Percentiles rank a stretch among this genome's conserved stretches.
Conservation (phyloP, 2,113 vertebrate genomes). For the Pseudorectes ferrugineus region DNA sequence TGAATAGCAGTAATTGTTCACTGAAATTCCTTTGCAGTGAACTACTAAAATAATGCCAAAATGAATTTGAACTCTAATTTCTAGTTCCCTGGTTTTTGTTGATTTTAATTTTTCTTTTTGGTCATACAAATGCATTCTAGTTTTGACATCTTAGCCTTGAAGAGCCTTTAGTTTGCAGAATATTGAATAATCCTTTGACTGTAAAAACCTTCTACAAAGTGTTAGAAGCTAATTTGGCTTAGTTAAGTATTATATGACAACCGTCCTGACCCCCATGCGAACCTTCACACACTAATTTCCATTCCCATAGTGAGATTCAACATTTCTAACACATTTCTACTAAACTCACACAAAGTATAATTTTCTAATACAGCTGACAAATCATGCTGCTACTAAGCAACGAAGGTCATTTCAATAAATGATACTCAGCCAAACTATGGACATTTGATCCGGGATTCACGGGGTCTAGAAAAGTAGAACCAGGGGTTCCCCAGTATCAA, state of each 20-base stretch:
- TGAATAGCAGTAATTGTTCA: background rate
- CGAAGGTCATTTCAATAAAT: conserved; percentile 55
- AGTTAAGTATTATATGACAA: conserved; percentile 64
- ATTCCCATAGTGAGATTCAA: conserved; percentile 27
- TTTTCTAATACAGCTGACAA: conserved; percentile 61
- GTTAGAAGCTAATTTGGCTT: conserved; percentile 64
- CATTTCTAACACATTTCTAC: conserved; percentile 51
- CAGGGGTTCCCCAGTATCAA: background rate
- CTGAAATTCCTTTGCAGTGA: background rate
- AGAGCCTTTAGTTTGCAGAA: conserved; percentile 12
- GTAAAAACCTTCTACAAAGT: conserved; percentile 13
- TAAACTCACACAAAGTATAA: conserved; percentile 59
- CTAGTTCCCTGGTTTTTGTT: background rate
- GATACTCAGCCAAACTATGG: conserved; percentile 27
- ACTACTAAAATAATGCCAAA: background rate
- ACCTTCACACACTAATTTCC: conserved; percentile 59
- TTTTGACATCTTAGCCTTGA: conserved; percentile 26
- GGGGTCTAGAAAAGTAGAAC: background rate
- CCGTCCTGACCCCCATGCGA: conserved; percentile 29
- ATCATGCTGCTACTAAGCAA: conserved; percentile 65
- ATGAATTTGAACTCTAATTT: background rate
- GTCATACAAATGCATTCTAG: conserved; percentile 9
- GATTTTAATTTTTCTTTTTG: background rate
- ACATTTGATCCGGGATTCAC: background rate
- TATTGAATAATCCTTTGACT: conserved; percentile 18